Percentiles rank a stretch among this genome's conserved stretches.
These are phyloP conservation scores for Rafetus swinhoei DNA, from an alignment of 2,113 vertebrate species.

Conservation along the genomic window DNA sequence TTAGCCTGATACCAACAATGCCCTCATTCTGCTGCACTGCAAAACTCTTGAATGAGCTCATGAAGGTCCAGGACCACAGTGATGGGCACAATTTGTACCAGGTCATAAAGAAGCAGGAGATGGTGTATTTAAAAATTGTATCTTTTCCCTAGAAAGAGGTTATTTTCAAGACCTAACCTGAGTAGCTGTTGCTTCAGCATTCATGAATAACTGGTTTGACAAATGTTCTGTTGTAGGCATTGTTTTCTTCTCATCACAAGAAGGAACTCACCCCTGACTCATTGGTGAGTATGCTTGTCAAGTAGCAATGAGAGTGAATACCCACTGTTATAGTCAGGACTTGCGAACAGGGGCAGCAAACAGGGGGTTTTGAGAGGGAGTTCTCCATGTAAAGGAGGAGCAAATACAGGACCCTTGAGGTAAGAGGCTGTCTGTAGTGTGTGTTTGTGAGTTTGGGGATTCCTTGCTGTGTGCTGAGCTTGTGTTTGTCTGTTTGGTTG, in stretches of 20 bases:
- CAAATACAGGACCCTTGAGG: no score
- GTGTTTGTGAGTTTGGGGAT: no score
- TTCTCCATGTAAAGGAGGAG: no score
- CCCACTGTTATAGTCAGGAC: neutral
- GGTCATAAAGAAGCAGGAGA: neutral
- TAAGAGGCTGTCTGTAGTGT: no score
- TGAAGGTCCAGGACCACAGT: neutral
- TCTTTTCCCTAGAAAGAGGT: neutral
- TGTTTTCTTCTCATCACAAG: neutral
- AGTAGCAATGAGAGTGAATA: neutral
- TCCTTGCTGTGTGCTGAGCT: no score
- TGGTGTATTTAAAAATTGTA: neutral
- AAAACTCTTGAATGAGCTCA: neutral
- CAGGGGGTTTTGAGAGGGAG: no score
- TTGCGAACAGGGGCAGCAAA: no score
- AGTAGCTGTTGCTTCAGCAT: neutral
- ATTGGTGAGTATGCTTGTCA: neutral
- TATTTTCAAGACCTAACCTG: neutral
- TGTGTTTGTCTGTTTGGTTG: no score
- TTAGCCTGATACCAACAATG: neutral
- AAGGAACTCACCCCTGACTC: neutral
- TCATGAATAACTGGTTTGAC: neutral
- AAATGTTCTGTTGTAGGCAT: neutral
- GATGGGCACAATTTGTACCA: neutral
- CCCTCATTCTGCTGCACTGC: neutral